Conservation (phyloP, 2,888 invertebrate species). For the Cataglyphis cursor region DNA sequence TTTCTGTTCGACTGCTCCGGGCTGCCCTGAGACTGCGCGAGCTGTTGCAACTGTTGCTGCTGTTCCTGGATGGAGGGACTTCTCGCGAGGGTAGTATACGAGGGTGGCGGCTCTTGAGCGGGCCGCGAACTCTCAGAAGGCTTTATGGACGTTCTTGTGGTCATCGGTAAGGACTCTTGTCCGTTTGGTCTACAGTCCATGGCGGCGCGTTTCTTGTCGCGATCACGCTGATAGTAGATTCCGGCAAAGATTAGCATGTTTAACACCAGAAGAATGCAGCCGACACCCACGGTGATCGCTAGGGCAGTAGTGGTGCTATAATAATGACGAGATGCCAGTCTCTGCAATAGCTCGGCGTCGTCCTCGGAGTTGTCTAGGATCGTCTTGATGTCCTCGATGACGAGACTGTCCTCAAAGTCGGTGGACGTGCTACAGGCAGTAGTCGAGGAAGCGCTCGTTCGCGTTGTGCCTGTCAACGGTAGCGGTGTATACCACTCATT, state of each 20-base stretch:
- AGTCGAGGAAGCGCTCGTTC: slow-evolving; percentile 79
- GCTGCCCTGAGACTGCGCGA: slow-evolving; percentile 52
- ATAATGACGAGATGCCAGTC: slow-evolving; percentile 88
- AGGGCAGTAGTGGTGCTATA: slow-evolving; percentile 92
- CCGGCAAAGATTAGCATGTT: slow-evolving; percentile 93
- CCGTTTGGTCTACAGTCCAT: slow-evolving; percentile 81
- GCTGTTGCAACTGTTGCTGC: slow-evolving; percentile 64
- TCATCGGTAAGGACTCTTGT: slow-evolving; percentile 85
- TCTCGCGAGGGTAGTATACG: slow-evolving; percentile 87
- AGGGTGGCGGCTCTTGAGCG: slow-evolving; percentile 87
- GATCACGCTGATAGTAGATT: slow-evolving; percentile 91
- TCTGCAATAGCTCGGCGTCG: slow-evolving; percentile 88
- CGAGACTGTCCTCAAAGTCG: slow-evolving; percentile 73
- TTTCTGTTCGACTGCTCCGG: slow-evolving; percentile 54
- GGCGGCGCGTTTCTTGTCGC: slow-evolving; percentile 86
- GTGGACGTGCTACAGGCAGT: slow-evolving; percentile 82
- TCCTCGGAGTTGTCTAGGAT: slow-evolving; percentile 86
- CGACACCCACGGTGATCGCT: slow-evolving; percentile 92
- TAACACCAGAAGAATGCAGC: slow-evolving; percentile 91
- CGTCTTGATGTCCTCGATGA: slow-evolving; percentile 80
- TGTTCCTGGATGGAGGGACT: slow-evolving; percentile 83
- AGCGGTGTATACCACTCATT: slow-evolving; percentile 85
- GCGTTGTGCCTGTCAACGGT: slow-evolving; percentile 82
- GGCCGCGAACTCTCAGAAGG: slow-evolving; percentile 83
- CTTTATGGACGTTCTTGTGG: slow-evolving; percentile 85